Evolutionary conservation across 2,113 vertebrate species (phyloP), one percentile per base, ranked within the genome.

Genomic region (Toxotes jaculatrix): DNA sequence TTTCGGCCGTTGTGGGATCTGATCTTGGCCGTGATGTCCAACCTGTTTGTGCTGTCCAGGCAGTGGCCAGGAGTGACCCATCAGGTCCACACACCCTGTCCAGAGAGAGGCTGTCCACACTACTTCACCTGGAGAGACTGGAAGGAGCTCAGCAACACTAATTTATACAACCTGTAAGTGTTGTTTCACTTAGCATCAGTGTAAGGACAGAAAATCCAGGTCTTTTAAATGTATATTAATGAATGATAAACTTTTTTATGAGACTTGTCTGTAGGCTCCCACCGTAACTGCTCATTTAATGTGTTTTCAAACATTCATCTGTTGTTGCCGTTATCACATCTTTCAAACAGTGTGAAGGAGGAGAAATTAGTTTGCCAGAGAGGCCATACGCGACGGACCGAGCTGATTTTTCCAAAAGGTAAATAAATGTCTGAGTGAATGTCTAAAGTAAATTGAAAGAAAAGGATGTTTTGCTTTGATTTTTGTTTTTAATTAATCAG

Each of bases 21-120:
- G 82, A 79, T 79, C 64, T 49, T 84, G 57, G 64, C 76, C 0
- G 70, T 79, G 64, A 79, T 84, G 57, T 79, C 70, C 56, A 74
- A 75, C 64, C 34, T 84, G 57, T 79, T 84, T 64, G 14, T 70
- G 56, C 17, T 84, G 56, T 74, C 75, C 21, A 68, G 31, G 56
- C 82, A 84, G 75, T 84, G 82, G 82, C 82, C 82, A 0, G 82
- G 82, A 42, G 64, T 79, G 70, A 59, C 76, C 14, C 70, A 79
- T 31, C 76, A 84, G 57, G 76, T 79, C 2, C 70, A 79, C 57
- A 79, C 70, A 11, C 64, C 82, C 17, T 84, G 76, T 84, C 82
- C 82, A 34, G 82, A 84, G 77, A 75, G 40, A 79, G 70, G 57
- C 49, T 84, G 82, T 64, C 57, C 60, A 19, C 82, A 84, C 32